Percentiles rank a stretch among this genome's conserved stretches.
phyloP scores from a whole-genome alignment of 2,113 vertebrate species.

The Rafetus swinhoei region DNA sequence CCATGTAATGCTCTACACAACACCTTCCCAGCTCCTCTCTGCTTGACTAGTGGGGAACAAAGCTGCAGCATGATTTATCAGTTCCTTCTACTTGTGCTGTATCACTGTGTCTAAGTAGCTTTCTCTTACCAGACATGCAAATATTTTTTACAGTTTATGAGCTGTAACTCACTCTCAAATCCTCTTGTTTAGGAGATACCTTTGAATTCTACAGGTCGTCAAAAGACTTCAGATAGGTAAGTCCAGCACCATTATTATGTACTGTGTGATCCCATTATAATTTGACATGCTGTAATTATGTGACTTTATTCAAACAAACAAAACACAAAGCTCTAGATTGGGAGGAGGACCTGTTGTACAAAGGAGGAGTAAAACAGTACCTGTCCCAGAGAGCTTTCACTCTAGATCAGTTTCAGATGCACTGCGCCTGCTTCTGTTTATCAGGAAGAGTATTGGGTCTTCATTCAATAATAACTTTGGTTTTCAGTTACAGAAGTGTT shows the following conservation, averaged over 20 bases:
- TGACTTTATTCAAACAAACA: neutral
- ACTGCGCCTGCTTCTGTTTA: neutral
- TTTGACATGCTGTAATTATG: neutral
- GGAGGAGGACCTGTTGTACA: neutral
- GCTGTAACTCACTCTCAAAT: neutral
- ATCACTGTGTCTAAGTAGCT: neutral
- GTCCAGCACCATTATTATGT: neutral
- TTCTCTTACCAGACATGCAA: neutral
- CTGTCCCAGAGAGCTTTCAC: neutral
- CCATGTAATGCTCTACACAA: neutral
- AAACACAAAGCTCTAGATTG: neutral
- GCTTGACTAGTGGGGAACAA: neutral
- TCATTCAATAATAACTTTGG: neutral
- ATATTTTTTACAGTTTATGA: neutral
- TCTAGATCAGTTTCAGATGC: neutral
- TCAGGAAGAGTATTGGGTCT: neutral
- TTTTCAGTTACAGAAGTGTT: neutral
- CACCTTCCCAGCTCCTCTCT: neutral
- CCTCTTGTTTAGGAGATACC: constrained; percentile 86
- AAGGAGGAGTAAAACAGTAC: accelerated
- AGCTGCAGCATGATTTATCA: neutral
- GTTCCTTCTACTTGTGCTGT: neutral
- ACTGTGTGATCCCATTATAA: neutral
- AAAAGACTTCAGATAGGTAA: constrained; percentile 87
- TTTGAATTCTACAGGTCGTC: constrained; percentile 77